Conservation (phyloP, 2,113 vertebrate species). For the Phocoena sinus region DNA sequence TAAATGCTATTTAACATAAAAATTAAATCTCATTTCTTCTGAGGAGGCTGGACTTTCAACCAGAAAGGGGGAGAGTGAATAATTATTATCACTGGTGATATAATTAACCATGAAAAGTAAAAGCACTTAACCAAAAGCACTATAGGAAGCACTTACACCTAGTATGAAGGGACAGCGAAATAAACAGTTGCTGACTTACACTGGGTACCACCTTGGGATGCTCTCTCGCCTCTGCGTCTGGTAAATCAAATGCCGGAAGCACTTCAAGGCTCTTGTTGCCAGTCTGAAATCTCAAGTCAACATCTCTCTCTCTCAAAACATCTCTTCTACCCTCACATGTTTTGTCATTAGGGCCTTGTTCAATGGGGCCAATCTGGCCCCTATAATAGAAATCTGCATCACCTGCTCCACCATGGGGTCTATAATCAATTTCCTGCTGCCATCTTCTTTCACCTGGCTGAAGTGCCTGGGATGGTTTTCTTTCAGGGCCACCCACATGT, state of each 20-base stretch:
- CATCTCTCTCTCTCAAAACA: conserved; percentile 42
- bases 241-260: neutral
- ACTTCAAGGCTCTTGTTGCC: conserved; percentile 56
- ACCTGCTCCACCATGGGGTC: conserved; percentile 12
- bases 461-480: conserved; percentile 15
- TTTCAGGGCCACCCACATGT: conserved; percentile 59
- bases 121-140: neutral
- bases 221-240: conserved; percentile 35
- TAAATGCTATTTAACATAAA: neutral
- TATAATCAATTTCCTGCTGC: conserved; percentile 20
- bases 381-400: neutral
- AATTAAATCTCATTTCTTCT: neutral
- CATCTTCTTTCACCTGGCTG: neutral
- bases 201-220: neutral
- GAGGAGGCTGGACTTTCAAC: neutral
- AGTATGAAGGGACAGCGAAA: neutral
- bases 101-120: neutral
- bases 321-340: conserved; percentile 68
- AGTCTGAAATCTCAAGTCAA: neutral
- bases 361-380: rapidly evolving
- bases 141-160: neutral
- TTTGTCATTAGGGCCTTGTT: conserved; percentile 44
- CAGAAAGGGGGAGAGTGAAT: neutral
- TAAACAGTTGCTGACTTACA: conserved; percentile 63
- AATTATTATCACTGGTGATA: neutral